Evolutionary conservation across 53 echinoderm and acorn worm genomes (phyloP).

Genomic region (Apostichopus leukothele): DNA sequence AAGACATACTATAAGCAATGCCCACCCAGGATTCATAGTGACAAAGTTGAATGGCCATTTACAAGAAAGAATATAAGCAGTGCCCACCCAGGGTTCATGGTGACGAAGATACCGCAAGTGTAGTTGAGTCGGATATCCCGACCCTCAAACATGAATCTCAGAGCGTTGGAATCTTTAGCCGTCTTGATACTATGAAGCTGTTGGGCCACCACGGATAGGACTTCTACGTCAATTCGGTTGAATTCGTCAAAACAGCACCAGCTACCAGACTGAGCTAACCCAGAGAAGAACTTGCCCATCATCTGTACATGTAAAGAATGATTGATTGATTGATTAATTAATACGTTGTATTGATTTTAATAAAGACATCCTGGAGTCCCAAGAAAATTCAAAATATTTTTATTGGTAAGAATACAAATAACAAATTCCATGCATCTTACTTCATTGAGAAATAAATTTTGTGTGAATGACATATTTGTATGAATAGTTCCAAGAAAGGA

Average conservation of each 20-base stretch:
- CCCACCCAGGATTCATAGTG: too few relatives aligned
- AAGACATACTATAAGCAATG: too few relatives aligned
- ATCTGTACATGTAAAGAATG: slow-evolving; percentile 54
- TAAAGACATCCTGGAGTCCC: too few relatives aligned
- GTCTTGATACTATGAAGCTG: slow-evolving; percentile 99
- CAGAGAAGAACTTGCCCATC: slow-evolving; percentile 99
- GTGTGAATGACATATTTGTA: not conserved
- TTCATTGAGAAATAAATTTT: not conserved
- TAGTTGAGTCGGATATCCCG: slow-evolving; percentile 88
- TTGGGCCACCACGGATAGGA: slow-evolving; percentile 95
- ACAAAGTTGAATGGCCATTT: too few relatives aligned
- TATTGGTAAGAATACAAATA: not conserved
- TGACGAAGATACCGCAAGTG: slow-evolving; percentile 96
- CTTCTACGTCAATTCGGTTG: slow-evolving; percentile 97
- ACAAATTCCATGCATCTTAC: not conserved
- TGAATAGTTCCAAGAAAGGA: too few relatives aligned
- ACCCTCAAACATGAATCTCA: slow-evolving; percentile 99
- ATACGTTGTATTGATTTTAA: too few relatives aligned
- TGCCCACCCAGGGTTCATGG: slow-evolving; percentile 98
- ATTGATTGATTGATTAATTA: not conserved
- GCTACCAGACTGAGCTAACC: slow-evolving; percentile 92
- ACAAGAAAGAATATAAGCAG: too few relatives aligned
- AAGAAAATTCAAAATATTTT: not conserved
- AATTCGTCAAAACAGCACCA: slow-evolving; percentile 99
- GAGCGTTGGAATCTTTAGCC: slow-evolving; percentile 92